Base-by-base conservation (phyloP, 2,888 invertebrate species). In the Meganola albula region DNA sequence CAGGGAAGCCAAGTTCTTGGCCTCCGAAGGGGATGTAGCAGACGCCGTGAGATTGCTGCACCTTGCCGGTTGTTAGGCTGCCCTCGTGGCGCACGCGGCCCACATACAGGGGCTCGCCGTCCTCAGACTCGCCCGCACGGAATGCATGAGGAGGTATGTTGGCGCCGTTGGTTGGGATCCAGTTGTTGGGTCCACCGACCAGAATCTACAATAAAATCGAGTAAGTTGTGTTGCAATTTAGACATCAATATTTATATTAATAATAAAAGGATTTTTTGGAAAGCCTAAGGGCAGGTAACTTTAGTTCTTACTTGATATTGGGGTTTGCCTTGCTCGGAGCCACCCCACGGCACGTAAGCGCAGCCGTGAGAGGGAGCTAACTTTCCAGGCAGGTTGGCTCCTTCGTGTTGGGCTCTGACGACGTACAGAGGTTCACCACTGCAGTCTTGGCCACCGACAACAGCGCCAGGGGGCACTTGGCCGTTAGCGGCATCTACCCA, bases 1-100 rank as follows among this genome's bases (percentile, higher is more conserved):
- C 92, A n/a, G 89, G 88, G 86, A 91, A 93, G 27, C 91, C 90
- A 34, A 94, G 71, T 67, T 96, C 96, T 56, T 91, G 88, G 24
- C 95, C 95, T 1, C 84, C 94, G 64, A 90, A 96, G 8, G 95
- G 90, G 74, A 96, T 93, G 88, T 96, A 96, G 68, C 92, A 91
- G 31, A 91, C 91, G 12, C 89, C 92, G 62, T 95, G 95, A 5
- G 93, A 93, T 20, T 92, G 91, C 57, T 96, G 95, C 1, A 96
- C 91, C 79, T 96, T 95, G 59, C 95, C 95, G 12, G 91, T 88
- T 12, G 93, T 93, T 26, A 93, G 46, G 37, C 91, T 89, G 36
- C 92, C 93, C 51, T 94, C 93, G 59, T 95, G 94, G 21, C 87
- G 83, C 0, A 91, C 92, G 44, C 95, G 90, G 9, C 95, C 95